Percentiles rank a stretch among this genome's conserved stretches.
phyloP scores from a whole-genome alignment of 2,113 vertebrate genomes.

The Mus musculus region DNA sequence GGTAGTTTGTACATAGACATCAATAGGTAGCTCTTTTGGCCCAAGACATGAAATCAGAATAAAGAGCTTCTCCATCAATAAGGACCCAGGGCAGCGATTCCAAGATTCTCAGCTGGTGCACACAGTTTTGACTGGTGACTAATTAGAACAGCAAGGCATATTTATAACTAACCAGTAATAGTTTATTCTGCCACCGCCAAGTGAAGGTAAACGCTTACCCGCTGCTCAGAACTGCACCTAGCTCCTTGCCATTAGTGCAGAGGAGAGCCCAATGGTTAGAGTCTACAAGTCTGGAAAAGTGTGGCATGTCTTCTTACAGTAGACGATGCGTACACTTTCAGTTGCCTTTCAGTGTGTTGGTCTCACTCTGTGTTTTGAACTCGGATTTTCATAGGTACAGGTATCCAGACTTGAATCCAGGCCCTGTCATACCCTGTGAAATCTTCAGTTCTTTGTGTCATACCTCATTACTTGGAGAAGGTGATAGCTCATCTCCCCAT shows the following conservation, averaged over 20 bases:
- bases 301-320: neutral
- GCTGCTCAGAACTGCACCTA: neutral
- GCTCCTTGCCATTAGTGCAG: neutral
- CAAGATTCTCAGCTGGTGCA: neutral
- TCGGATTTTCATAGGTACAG: neutral
- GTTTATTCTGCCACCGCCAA: neutral
- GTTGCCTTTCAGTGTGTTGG: neutral
- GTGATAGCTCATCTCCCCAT: neutral
- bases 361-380: neutral
- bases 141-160: slow-evolving; percentile 7
- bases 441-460: neutral
- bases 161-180: slow-evolving; percentile 12
- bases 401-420: neutral
- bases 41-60: neutral
- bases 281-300: neutral
- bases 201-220: neutral
- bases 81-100: neutral
- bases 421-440: neutral
- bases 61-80: neutral
- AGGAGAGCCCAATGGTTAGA: neutral
- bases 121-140: neutral
- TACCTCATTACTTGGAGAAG: slow-evolving; percentile 26
- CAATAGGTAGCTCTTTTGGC: neutral
- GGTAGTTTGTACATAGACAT: neutral
- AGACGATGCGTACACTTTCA: neutral